A percentile compares a stretch with the other conserved stretches of the same genome.
phyloP scores from a whole-genome alignment of 2,113 vertebrate genomes.

The Equus przewalskii region DNA sequence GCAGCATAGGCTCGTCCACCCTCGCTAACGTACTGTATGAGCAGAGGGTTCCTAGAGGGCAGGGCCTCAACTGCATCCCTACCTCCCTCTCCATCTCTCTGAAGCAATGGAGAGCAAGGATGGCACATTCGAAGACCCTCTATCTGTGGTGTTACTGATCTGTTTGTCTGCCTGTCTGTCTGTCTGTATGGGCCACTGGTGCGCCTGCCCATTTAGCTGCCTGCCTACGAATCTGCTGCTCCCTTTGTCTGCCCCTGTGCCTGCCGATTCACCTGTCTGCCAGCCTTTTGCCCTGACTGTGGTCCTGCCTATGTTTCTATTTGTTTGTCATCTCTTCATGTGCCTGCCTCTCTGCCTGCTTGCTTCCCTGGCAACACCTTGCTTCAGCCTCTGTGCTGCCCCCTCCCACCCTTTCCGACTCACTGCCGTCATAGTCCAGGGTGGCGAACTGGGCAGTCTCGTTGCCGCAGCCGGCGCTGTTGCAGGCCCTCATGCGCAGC shows the following conservation, averaged over 20 bases:
- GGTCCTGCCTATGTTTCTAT: not conserved
- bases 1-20: not conserved
- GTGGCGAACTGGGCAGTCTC: constrained; percentile 97
- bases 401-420: constrained; percentile 78
- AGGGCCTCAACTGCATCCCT: not conserved
- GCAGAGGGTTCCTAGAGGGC: not conserved
- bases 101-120: not conserved
- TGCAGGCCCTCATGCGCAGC: constrained; percentile 98
- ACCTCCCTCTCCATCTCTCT: not conserved
- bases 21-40: not conserved
- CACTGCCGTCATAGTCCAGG: constrained; percentile 98
- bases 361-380: not conserved
- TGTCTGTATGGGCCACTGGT: not conserved
- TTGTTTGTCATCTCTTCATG: not conserved
- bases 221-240: not conserved
- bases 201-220: not conserved
- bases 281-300: not conserved
- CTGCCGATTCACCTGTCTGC: too few species aligned
- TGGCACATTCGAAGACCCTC: not conserved
- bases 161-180: not conserved
- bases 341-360: not conserved
- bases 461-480: constrained; percentile 98
- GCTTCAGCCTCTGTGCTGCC: rapidly evolving
- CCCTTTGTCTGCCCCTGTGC: not conserved
- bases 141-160: not conserved